Evolutionary conservation across 2,888 invertebrate species (phyloP).

Genomic region (Eristalinus sepulchralis): DNA sequence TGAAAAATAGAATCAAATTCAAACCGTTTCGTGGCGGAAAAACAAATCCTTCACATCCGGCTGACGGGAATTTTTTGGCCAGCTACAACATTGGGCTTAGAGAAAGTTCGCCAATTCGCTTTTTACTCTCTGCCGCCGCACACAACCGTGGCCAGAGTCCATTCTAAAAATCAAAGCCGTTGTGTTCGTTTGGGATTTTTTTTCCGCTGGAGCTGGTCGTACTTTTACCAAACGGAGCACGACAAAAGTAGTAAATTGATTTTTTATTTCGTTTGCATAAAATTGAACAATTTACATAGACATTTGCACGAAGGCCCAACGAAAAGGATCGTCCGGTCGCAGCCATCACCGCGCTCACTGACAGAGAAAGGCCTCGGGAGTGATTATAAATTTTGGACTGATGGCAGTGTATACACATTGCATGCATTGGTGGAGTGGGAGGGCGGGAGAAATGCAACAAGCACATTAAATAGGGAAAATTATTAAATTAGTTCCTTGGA

Average conservation of each 20-base stretch:
- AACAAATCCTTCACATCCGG: conserved; percentile 80
- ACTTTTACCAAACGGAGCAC: conserved; percentile 49
- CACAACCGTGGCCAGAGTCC: background rate
- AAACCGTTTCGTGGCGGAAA: conserved; percentile 74
- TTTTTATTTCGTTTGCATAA: conserved; percentile 66
- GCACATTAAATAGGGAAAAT: conserved; percentile 33
- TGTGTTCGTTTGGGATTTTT: background rate
- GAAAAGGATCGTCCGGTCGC: conserved; percentile 14
- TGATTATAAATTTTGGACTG: conserved; percentile 53
- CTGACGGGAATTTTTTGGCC: conserved; percentile 74
- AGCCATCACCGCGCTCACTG: conserved; percentile 6
- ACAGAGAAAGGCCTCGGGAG: background rate
- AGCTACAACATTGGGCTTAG: conserved; percentile 41
- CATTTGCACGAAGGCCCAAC: conserved; percentile 63
- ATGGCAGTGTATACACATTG: conserved; percentile 17
- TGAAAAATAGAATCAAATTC: conserved; percentile 34
- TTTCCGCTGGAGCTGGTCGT: background rate
- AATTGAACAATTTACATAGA: conserved; percentile 69
- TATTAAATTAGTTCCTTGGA: conserved; percentile 35
- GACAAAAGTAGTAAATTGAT: conserved; percentile 67
- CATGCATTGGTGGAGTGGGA: background rate
- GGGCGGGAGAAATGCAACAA: conserved; percentile 55
- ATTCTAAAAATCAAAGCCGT: conserved; percentile 44
- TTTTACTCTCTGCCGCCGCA: conserved; percentile 1
- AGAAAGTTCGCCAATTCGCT: conserved; percentile 29